Base-by-base conservation (phyloP, 2,888 invertebrate species). In the Dermolepida albohirtum region DNA sequence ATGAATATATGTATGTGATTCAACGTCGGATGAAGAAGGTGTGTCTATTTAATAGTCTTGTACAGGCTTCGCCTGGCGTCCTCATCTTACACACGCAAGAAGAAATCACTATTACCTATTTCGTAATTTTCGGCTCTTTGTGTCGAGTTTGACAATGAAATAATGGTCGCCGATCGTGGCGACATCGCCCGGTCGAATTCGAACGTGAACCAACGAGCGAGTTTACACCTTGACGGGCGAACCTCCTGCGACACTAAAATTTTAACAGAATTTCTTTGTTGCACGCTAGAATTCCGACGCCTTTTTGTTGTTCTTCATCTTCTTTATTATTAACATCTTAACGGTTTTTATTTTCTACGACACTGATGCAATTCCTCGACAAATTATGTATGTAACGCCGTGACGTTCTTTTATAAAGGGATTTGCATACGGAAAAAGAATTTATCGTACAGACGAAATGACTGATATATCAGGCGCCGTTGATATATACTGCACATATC, bases 131-230 rank as follows among this genome's bases (percentile, higher is more conserved):
- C 12, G 44, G 44, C 14, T 47, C 43, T 44, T 59, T 59, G 44
- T 59, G 29, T 29, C 59, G 59, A 14, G 29, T 44, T 29, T 59
- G 44, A 59, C 59, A 59, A 59, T 59, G 59, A 59, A n/a, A 59
- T 59, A 44, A 14, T 34, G 34, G 29, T 44, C n/a, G 44, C 29
- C 43, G 59, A 59, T 59, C 59, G 44, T 44, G 12, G 41, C 29
- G 59, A 59, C 59, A 59, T 54, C n/a, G 54, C 54, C 59, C 59
- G n/a, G 44, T 27, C 14, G 27, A 27, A 59, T 29, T 44, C 29
- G 44, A 44, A 44, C 44, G 44, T 29, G 29, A 29, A 29, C 59
- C 11, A 16, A 39, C 14, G 44, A 34, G 6, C 34, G 34, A 34
- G 34, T 34, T 34, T 34, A 34, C 34, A 34, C 34, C 34, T 27